Percentiles rank a stretch among this genome's conserved stretches.
Conservation (phyloP, 2,888 invertebrate species). For the Ophion slaviceki region DNA sequence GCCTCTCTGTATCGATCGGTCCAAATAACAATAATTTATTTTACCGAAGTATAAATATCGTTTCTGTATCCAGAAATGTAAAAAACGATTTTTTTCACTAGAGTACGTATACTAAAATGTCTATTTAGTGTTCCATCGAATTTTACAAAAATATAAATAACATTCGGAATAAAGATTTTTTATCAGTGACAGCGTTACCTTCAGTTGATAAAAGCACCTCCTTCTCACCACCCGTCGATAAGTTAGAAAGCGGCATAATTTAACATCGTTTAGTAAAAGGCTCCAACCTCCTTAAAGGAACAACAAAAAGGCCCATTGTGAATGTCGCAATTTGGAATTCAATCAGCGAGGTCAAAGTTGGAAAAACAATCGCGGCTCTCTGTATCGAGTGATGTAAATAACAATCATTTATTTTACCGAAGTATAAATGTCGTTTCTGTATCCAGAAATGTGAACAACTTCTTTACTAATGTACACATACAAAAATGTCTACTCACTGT, state of each 20-base stretch:
- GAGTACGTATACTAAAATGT: too few species aligned
- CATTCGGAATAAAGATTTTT: too few species aligned
- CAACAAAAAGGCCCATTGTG: slow-evolving; percentile 45
- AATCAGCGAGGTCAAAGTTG: slow-evolving; percentile 37
- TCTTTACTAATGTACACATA: too few species aligned
- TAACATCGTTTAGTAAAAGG: neutral
- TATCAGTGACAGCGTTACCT: too few species aligned
- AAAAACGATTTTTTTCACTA: too few species aligned
- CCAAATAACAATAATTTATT: neutral
- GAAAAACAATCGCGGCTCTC: neutral
- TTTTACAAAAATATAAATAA: too few species aligned
- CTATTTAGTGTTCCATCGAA: too few species aligned
- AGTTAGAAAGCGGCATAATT: neutral
- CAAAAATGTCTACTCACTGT: neutral
- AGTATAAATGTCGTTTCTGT: neutral
- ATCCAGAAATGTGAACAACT: too few species aligned
- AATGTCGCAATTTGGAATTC: slow-evolving; percentile 41
- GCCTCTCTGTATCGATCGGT: neutral
- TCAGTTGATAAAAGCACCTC: too few species aligned
- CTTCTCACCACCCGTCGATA: too few species aligned
- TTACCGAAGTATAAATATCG: neutral
- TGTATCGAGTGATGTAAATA: neutral
- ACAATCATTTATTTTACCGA: neutral
- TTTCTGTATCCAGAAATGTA: neutral
- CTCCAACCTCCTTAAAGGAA: neutral